These are phyloP conservation scores for Phasia obesa DNA, from an alignment of 2,888 invertebrate genomes.

Conservation along the genomic window DNA sequence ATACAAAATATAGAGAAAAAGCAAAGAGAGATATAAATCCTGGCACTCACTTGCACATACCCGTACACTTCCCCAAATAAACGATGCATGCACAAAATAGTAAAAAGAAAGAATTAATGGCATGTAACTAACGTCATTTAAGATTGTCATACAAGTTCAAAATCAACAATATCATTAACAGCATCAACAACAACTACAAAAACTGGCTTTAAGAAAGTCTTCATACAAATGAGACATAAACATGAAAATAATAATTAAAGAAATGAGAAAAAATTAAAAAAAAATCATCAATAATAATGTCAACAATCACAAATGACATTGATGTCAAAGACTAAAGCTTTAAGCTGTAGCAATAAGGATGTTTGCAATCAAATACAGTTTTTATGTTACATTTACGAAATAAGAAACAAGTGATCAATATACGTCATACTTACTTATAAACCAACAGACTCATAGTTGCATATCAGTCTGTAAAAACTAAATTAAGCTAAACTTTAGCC, in stretches of 20 bases:
- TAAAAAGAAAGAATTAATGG: slow-evolving; percentile 25
- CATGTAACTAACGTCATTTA: slow-evolving; percentile 46
- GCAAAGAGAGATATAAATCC: too few species aligned
- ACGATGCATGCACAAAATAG: neutral
- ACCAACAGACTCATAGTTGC: too few species aligned
- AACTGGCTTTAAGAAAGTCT: neutral
- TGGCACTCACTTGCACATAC: too few species aligned
- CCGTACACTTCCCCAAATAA: neutral
- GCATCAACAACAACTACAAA: slow-evolving; percentile 9
- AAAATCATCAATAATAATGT: slow-evolving; percentile 12
- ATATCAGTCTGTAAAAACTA: too few species aligned
- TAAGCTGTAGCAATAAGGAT: slow-evolving; percentile 5
- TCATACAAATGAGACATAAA: slow-evolving; percentile 19
- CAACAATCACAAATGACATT: neutral
- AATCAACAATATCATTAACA: slow-evolving; percentile 49
- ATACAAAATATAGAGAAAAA: neutral
- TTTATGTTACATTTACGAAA: slow-evolving; percentile 10
- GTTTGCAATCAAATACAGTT: slow-evolving; percentile 12
- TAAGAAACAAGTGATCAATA: neutral
- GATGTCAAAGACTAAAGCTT: neutral
- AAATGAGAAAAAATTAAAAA: neutral
- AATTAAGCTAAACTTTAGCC: too few species aligned
- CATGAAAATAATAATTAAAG: slow-evolving; percentile 12
- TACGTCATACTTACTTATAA: too few species aligned
- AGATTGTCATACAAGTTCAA: slow-evolving; percentile 54